Evolutionary conservation across 1,140 invertebrate species (phyloP), one percentile per base, ranked within the genome.

Genomic region (Drosophila ananassae): DNA sequence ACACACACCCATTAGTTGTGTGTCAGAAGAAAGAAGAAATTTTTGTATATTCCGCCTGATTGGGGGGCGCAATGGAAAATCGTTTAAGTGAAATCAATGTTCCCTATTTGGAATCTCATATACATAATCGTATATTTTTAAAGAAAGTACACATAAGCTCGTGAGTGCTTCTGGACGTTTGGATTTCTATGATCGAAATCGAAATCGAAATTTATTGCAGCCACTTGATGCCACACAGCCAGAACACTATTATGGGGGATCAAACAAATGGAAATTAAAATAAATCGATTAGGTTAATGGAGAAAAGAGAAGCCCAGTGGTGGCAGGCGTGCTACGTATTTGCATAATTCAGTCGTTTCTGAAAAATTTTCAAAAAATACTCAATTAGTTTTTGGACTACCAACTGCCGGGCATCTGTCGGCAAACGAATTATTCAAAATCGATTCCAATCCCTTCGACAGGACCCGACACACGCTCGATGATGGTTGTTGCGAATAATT

Each of bases 71-170:
- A 44, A 44, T 67, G 64, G 39, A 48, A 71, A 71, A 69, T 71
- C 64, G 51, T 57, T 71, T 58, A 71, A 83, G 79, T 82, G 79
- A 82, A 82, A 82, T 82, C 79, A 75, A 75, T 83, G 79, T 82
- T 61, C 44, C 73, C 12, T 53, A 71, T 72, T 78, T 63, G 74
- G 58, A 51, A 59, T 57, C 34, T 37, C 34, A 12, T 37, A 37
- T 37, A 37, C 10, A n/a, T 37, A 37, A 2, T 3, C 10, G 12
- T 10, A 37, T 32, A 32, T 28, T 28, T 6, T 28, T 32, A 54
- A 54, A 30, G 62, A 67, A 67, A 68, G 62, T 56, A 39, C 52
- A 56, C 32, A 56, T 41, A 39, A 28, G 34, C 13, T 39, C 32
- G 34, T 62, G 30, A 58, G 32, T 57, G 56, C 62, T 48, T 67